Conservation (phyloP, 2,888 invertebrate species). For the Actias luna region DNA sequence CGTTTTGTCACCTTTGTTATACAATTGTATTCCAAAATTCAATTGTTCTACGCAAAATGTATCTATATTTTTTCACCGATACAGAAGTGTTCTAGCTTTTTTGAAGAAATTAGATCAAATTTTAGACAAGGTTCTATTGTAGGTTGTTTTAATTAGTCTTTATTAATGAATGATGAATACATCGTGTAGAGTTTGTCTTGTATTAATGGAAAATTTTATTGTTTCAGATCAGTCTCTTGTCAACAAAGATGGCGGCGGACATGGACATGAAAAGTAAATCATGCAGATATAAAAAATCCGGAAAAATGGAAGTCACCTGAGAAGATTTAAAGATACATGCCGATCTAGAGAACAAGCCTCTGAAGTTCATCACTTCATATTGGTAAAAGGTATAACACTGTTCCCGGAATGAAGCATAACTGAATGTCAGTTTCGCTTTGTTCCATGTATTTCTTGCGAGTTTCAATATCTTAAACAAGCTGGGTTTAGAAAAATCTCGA, state of each 20-base stretch:
- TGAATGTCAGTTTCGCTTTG: constrained; percentile 24
- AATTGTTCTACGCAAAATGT: too few species aligned
- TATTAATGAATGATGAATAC: too few species aligned
- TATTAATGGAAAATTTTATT: not conserved
- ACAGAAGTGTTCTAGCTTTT: too few species aligned
- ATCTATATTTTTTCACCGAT: too few species aligned
- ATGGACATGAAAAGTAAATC: not conserved
- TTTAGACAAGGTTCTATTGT: not conserved
- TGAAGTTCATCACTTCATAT: not conserved
- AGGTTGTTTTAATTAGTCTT: too few species aligned
- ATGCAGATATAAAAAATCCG: not conserved
- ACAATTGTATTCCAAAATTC: too few species aligned
- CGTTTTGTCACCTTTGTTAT: too few species aligned
- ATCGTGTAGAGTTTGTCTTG: not conserved
- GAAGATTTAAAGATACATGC: not conserved
- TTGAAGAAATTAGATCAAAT: too few species aligned
- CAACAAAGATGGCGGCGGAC: not conserved
- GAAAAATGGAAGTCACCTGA: constrained; percentile 1
- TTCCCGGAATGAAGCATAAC: constrained; percentile 21
- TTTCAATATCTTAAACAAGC: not conserved
- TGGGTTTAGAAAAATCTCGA: not conserved
- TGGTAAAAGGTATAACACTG: constrained; percentile 24
- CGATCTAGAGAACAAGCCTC: not conserved
- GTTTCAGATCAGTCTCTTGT: not conserved
- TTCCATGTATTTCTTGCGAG: constrained; percentile 13